These are phyloP conservation scores for Syritta pipiens DNA, from an alignment of 2,888 invertebrate genomes.

Conservation along the genomic window DNA sequence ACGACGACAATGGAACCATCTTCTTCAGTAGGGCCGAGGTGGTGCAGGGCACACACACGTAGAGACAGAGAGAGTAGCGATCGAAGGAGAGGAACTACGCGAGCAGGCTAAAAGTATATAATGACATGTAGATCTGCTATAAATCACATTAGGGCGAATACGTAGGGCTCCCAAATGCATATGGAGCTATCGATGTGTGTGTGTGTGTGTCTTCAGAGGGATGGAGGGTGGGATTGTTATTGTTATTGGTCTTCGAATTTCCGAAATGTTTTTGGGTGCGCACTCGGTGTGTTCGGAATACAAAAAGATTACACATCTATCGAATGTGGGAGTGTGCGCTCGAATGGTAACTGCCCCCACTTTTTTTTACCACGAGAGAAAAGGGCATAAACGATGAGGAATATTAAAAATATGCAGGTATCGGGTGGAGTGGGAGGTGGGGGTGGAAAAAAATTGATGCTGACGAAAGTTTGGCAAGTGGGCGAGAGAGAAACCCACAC, in stretches of 20 bases:
- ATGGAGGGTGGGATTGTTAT: slow-evolving; percentile 32
- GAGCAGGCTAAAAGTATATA: slow-evolving; percentile 40
- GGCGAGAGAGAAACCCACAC: slow-evolving; percentile 7
- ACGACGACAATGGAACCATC: slow-evolving; percentile 15
- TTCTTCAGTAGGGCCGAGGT: slow-evolving; percentile 18
- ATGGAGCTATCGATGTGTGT: slow-evolving; percentile 20
- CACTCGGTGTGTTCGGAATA: slow-evolving; percentile 25
- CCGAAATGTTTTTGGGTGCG: slow-evolving; percentile 64
- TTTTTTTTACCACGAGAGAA: too few relatives aligned
- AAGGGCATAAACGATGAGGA: slow-evolving; percentile 30
- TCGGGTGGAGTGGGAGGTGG: slow-evolving; percentile 12
- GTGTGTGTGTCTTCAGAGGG: too few relatives aligned
- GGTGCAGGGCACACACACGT: neutral
- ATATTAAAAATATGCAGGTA: slow-evolving; percentile 41
- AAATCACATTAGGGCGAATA: slow-evolving; percentile 60
- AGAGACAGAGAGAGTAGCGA: slow-evolving; percentile 25
- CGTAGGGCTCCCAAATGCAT: slow-evolving; percentile 54
- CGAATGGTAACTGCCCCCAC: slow-evolving; percentile 11
- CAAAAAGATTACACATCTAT: slow-evolving; percentile 54
- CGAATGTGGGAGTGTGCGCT: slow-evolving; percentile 46
- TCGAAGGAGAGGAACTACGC: slow-evolving; percentile 42
- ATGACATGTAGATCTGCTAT: slow-evolving; percentile 68
- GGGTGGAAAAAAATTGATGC: slow-evolving; percentile 1
- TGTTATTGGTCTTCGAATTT: slow-evolving; percentile 55
- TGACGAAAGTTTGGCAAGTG: slow-evolving; percentile 21